These are phyloP conservation scores for Meloidogyne exigua DNA, from an alignment of 1,140 invertebrate species.

Conservation along the genomic window DNA sequence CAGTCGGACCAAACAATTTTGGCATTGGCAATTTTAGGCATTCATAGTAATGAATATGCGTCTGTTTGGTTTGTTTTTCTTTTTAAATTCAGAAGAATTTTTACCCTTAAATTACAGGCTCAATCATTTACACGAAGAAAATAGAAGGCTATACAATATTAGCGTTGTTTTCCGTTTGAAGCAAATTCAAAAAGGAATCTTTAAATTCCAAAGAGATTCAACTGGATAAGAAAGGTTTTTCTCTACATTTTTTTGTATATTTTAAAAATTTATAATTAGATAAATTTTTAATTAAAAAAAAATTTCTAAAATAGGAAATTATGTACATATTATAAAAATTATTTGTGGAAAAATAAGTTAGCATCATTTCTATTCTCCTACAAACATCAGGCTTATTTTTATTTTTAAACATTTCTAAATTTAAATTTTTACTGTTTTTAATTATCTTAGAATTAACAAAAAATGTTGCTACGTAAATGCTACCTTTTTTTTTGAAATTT, in stretches of 20 bases:
- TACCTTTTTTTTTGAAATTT: neutral
- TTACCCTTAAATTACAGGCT: neutral
- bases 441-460: neutral
- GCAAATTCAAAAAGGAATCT: neutral
- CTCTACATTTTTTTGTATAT: neutral
- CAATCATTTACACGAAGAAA: slow-evolving; percentile 21
- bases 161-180: slow-evolving; percentile 25
- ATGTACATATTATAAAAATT: too few species aligned
- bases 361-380: too few species aligned
- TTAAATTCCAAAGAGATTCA: neutral
- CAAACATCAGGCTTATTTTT: too few species aligned
- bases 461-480: slow-evolving; percentile 1
- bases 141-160: neutral
- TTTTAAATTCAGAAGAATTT: neutral
- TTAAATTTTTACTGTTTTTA: too few species aligned
- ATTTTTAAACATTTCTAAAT: too few species aligned
- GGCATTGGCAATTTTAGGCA: slow-evolving; percentile 81
- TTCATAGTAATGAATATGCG: slow-evolving; percentile 75
- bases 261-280: neutral
- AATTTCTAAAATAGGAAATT: too few species aligned
- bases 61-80: slow-evolving; percentile 77
- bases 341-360: too few species aligned
- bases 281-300: neutral
- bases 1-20: slow-evolving; percentile 88
- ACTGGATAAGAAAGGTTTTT: neutral